Evolutionary conservation across 2,797 vertebrate genomes (phyloP), one percentile per base, ranked within the genome.

Genomic region (Otus scops): DNA sequence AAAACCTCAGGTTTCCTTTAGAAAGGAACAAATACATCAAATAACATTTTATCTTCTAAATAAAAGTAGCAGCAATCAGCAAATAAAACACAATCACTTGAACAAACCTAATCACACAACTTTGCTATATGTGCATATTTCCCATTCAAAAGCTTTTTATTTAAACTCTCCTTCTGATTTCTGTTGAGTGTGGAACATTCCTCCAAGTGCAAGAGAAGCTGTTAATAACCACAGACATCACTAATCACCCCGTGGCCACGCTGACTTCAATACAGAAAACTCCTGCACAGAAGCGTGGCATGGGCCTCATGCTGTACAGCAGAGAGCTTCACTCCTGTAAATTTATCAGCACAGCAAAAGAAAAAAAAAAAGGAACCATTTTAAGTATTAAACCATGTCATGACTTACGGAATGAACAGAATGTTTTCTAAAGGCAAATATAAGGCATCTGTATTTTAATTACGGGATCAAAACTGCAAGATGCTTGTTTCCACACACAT

Each of bases 401-500:
- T 53, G 45, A 61, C 48, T 87, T 78, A 48, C 56, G 56, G 88
- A 96, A 96, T 77, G 89, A 91, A 92, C 60, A 90, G 80, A 92
- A 95, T 92, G 82, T 93, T 95, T 97, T 92, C 86, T 91, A 95
- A 91, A 93, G 92, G 89, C 73, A 93, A 95, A 96, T 69, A 47
- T 51, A 92, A 85, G 83, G 57, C 81, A 91, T 94, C 69, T 91
- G n/a, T 93, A 79, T 93, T 89, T 87, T 81, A 97, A 96, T 88
- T 90, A 88, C 83, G 57, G 65, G 59, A 41, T 20, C 54, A 65
- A 69, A 93, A 82, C 70, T 79, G 27, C 60, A 75, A 71, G 56
- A 74, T 32, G 47, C 36, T 96, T 91, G 87, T 83, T 79, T 89
- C 88, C 75, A 78, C 81, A 79, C 57, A 48, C 53, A 64, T 89